phyloP scores from a whole-genome alignment of 35 echinoderm and acorn worm genomes.

The Heliocidaris erythrogramma region DNA sequence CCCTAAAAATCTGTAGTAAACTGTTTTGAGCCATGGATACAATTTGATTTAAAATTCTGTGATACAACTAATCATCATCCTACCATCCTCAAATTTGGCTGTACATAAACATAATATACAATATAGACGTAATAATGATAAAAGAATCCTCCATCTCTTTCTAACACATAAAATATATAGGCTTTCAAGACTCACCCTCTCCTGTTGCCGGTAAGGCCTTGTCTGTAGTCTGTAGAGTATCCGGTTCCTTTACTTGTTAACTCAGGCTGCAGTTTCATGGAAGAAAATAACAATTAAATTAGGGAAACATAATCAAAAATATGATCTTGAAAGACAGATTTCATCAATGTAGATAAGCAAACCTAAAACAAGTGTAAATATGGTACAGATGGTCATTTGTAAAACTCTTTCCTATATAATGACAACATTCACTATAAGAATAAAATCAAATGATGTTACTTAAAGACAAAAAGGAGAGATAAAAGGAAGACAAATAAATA shows the following conservation, averaged over 20 bases:
- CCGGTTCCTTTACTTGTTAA: slow-evolving; percentile 79
- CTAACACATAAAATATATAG: too few species aligned
- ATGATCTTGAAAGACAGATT: background rate
- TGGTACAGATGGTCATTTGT: background rate
- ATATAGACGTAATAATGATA: too few species aligned
- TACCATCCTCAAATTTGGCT: too few species aligned
- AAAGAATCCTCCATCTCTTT: too few species aligned
- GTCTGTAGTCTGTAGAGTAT: slow-evolving; percentile 64
- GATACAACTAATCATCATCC: too few species aligned
- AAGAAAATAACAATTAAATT: background rate
- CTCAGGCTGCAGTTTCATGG: slow-evolving; percentile 56
- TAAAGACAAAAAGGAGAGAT: background rate
- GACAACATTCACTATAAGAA: background rate
- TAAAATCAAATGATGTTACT: background rate
- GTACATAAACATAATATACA: too few species aligned
- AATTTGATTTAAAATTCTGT: too few species aligned
- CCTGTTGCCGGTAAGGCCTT: slow-evolving; percentile 47
- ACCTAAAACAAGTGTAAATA: background rate
- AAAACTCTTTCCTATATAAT: background rate
- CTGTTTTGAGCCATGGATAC: too few species aligned
- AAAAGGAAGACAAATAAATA: background rate
- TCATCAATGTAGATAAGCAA: background rate
- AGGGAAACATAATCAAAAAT: background rate
- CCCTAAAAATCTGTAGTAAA: too few species aligned
- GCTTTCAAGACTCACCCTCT: slow-evolving; percentile 53